These are phyloP conservation scores for Pomatorhinus ruficollis DNA, from an alignment of 2,113 vertebrate genomes.

Conservation along the genomic window DNA sequence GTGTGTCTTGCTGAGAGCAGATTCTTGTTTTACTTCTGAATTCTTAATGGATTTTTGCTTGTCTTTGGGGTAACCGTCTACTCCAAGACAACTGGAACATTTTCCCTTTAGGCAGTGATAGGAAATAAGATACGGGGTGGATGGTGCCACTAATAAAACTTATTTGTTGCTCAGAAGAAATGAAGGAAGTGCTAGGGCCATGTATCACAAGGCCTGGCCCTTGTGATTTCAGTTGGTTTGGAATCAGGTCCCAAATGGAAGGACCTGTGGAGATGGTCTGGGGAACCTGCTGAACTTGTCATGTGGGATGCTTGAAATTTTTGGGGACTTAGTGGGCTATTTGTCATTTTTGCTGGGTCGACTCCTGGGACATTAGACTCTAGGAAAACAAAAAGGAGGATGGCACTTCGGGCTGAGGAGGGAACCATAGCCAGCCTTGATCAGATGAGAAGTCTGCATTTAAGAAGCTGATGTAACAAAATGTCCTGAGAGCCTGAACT, in stretches of 20 bases:
- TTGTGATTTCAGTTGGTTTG: background rate
- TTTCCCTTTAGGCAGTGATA: background rate
- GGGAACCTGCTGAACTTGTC: constrained; percentile 36
- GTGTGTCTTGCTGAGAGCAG: background rate
- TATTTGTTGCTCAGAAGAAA: background rate
- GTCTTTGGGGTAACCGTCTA: background rate
- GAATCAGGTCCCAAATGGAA: background rate
- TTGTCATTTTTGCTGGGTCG: constrained; percentile 9
- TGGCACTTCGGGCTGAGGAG: background rate
- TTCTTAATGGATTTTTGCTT: background rate
- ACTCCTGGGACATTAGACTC: background rate
- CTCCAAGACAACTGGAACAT: background rate
- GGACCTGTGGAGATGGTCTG: background rate
- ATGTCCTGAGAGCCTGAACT: background rate
- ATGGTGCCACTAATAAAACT: background rate
- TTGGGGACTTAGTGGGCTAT: background rate
- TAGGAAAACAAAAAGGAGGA: background rate
- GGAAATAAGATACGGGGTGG: background rate
- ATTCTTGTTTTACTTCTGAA: background rate
- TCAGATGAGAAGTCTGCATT: background rate
- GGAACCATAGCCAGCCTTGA: background rate
- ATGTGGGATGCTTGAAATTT: background rate
- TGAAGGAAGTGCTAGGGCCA: background rate
- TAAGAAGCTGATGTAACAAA: background rate
- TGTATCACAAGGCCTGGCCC: background rate